Evolutionary conservation across 2,797 vertebrate genomes (phyloP), one percentile per base, ranked within the genome.

Genomic region (Sparus aurata): DNA sequence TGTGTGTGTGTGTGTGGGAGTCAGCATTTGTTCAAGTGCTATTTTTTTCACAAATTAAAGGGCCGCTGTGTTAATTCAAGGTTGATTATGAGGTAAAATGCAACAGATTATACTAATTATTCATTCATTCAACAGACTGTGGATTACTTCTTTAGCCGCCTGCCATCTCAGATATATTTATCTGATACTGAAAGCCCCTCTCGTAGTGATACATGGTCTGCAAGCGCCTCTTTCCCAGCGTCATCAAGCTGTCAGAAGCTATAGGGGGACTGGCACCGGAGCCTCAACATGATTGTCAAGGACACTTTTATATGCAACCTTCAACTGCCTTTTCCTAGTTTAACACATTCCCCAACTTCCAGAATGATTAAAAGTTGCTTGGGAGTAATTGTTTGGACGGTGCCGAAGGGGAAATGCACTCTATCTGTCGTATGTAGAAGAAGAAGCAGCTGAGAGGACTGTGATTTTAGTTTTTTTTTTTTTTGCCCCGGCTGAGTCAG

Each of bases 191-290:
- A 88, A 75, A 71, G 63, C 43, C 12, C 6, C 25, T 73, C 60
- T 82, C n/a, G 46, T 22, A 77, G 68, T 64, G 75, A 75, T 69
- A 23, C 47, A 41, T 13, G 41, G 22, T 43, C 23, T 64, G 17
- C 63, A 74, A 85, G 71, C 73, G 61, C 46, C 50, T 79, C 70
- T 90, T 85, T 84, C 62, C 34, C 63, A 62, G 62, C 68, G 70
- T 73, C 67, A 79, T 80, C 75, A 71, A 79, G 75, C 82, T 83
- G 80, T 82, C 75, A 82, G 77, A 71, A 50, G 74, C 75, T 75
- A 38, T 38, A 8, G 0, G 60, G 66, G 59, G 64, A 53, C 15
- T 23, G 74, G n/a, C 12, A 12, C 34, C 53, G 34, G 55, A 66
- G 72, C 73, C 43, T 71, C 58, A 75, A 58, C 60, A 41, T 86